These are phyloP conservation scores for Ectemnius continuus DNA, from an alignment of 2,888 invertebrate species.

Conservation along the genomic window DNA sequence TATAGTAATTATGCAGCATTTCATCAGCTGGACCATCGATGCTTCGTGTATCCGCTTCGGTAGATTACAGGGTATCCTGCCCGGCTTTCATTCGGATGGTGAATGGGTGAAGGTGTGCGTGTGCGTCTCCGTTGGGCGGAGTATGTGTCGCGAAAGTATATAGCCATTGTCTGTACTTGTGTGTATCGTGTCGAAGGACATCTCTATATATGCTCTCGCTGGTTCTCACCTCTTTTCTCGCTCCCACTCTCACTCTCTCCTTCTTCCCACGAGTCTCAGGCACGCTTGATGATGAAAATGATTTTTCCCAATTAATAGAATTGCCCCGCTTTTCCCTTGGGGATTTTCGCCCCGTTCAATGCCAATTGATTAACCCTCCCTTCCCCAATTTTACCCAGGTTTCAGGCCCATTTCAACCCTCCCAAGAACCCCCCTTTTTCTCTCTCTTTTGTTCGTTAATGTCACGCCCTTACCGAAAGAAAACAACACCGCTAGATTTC, in stretches of 20 bases:
- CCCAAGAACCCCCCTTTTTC: too few species aligned
- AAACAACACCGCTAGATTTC: background rate
- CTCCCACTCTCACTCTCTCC: slow-evolving; percentile 60
- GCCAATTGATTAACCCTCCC: background rate
- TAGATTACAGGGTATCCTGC: background rate
- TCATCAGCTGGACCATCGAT: background rate
- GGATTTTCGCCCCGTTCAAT: background rate
- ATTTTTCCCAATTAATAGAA: background rate
- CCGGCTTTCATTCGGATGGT: background rate
- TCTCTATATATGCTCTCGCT: slow-evolving; percentile 41
- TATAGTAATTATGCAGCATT: too few species aligned
- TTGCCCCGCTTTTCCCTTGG: background rate
- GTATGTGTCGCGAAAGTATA: background rate
- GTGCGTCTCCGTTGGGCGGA: slow-evolving; percentile 10
- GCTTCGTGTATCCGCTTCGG: background rate
- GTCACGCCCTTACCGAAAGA: background rate
- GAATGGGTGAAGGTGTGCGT: slow-evolving; percentile 11
- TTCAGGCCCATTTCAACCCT: background rate
- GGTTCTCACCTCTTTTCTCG: slow-evolving; percentile 56
- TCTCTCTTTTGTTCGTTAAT: too few species aligned
- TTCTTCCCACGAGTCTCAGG: slow-evolving; percentile 52
- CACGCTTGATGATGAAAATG: slow-evolving; percentile 29
- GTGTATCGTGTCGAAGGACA: slow-evolving; percentile 11
- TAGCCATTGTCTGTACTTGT: slow-evolving; percentile 1
- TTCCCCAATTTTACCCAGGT: too few species aligned